Evolutionary conservation across 1,140 invertebrate species (phyloP), one percentile per base, ranked within the genome.

Genomic region (Megalonaias nervosa): DNA sequence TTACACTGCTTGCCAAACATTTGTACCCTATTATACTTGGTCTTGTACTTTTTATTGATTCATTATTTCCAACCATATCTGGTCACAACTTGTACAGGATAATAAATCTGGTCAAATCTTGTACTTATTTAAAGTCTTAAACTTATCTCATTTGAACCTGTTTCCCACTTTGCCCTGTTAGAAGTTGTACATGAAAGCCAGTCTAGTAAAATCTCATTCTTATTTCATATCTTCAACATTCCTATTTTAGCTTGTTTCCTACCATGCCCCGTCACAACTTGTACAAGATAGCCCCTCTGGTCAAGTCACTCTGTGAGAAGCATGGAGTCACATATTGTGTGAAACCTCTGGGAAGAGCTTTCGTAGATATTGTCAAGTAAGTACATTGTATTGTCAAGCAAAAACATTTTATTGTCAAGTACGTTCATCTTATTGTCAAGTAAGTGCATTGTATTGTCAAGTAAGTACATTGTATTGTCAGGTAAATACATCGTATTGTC

Each of bases 241-340:
- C 56, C 19, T 26, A 21, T 84, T 84, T 64, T 81, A 91, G 90
- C 72, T 76, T 91, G 67, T 91, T 91, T 79, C 91, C 90, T 9
- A 90, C 87, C 1, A 91, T 91, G 90, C 90, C 90, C 14, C 81
- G 90, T 48, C 89, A 91, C 74, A 91, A 91, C 80, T 78, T 87
- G 17, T 82, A 88, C 67, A 91, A 90, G 82, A 82, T 90, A 19
- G 83, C 85, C 2, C 87, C 90, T 6, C 77, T 89, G 23, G 89
- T 91, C 62, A 87, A 85, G 69, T 87, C 87, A 1, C 66, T 91
- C 9, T 91, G 90, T 80, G 73, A 89, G 73, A 91, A 91, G 82
- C 88, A 91, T 80, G 85, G 79, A 16, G 71, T 91, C 17, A 81
- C 83, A 1, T 90, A 91, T 71, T 61, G 85, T 64, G 80, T 81